These are phyloP conservation scores for Terrapene triunguis DNA, from an alignment of 2,113 vertebrate genomes.

Conservation along the genomic window DNA sequence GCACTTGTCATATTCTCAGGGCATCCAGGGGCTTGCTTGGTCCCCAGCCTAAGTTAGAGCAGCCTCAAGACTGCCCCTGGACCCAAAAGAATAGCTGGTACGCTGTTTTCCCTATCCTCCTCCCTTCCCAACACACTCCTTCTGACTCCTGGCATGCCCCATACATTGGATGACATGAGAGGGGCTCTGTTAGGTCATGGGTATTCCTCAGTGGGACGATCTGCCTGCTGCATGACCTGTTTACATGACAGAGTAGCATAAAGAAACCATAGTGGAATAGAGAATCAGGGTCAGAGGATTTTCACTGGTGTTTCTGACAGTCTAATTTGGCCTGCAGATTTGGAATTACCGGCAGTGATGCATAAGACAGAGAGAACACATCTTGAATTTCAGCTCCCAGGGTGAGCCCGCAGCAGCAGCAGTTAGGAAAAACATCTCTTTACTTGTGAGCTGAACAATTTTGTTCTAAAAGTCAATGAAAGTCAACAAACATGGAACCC, in stretches of 20 bases:
- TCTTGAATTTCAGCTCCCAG: not conserved
- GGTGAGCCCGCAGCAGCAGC: not conserved
- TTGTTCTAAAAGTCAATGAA: not conserved
- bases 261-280: fast-evolving
- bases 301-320: not conserved
- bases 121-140: not conserved
- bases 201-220: fast-evolving
- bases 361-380: not conserved
- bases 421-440: not conserved
- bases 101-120: not conserved
- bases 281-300: fast-evolving
- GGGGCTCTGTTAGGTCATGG: not conserved
- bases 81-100: not conserved
- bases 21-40: not conserved
- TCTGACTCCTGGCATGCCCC: not conserved
- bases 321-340: not conserved
- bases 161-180: not conserved
- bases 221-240: fast-evolving
- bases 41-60: not conserved
- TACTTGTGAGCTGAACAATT: fast-evolving
- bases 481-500: not conserved
- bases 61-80: not conserved
- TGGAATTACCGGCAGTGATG: not conserved
- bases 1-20: not conserved
- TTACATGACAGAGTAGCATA: fast-evolving